Evolutionary conservation across 2,888 invertebrate species (phyloP).

Genomic region (Adineta ricciae): DNA sequence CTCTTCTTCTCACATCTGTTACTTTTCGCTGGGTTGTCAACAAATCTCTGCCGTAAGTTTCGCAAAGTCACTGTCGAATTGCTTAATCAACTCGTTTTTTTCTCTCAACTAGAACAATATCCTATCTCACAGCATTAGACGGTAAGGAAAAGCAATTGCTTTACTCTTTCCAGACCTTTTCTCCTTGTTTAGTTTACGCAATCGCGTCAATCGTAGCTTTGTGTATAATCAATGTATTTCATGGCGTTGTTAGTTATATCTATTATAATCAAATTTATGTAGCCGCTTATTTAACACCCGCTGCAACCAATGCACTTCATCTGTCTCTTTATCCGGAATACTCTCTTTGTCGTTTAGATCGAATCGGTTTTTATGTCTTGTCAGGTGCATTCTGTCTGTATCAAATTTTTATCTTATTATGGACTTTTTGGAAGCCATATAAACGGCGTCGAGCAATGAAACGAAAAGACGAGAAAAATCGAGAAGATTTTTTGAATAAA

Average conservation of each 20-base stretch:
- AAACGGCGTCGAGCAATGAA: neutral
- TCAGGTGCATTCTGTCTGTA: neutral
- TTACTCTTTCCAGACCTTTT: neutral
- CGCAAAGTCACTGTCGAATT: no score
- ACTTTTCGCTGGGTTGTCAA: conserved; percentile 19
- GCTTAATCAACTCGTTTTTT: neutral
- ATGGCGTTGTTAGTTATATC: neutral
- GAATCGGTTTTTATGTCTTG: neutral
- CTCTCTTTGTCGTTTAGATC: neutral
- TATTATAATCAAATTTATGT: conserved; percentile 1
- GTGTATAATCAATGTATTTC: neutral
- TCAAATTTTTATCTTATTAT: neutral
- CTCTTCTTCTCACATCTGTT: neutral
- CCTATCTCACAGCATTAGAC: conserved; percentile 9
- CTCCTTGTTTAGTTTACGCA: neutral
- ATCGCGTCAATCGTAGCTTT: conserved; percentile 1
- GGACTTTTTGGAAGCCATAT: neutral
- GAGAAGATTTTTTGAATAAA: neutral
- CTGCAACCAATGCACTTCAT: neutral
- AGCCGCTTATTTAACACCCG: neutral
- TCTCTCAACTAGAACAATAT: neutral
- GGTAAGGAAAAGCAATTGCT: neutral
- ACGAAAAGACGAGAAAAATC: neutral
- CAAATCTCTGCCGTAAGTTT: conserved; percentile 10
- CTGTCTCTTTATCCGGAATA: neutral